Evolutionary conservation across 1,140 invertebrate species (phyloP).

Genomic region (Medauroidea extradentata): DNA sequence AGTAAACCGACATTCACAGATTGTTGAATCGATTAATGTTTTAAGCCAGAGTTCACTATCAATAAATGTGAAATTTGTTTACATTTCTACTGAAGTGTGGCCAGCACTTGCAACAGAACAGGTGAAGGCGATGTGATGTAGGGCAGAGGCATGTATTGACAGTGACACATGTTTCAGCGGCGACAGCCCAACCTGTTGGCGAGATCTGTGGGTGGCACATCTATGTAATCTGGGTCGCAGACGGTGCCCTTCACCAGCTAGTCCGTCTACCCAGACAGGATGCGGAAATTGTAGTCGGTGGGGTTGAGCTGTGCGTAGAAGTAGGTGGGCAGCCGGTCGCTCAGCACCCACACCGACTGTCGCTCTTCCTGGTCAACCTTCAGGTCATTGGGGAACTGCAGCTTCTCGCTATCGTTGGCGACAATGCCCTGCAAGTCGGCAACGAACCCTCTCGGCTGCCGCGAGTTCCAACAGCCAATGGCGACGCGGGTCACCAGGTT

Average conservation of each 20-base stretch:
- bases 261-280: constrained; percentile 56
- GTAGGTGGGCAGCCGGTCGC: constrained; percentile 68
- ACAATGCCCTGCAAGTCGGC: constrained; percentile 48
- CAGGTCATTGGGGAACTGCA: constrained; percentile 75
- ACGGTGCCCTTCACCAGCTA: constrained; percentile 59
- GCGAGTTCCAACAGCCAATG: constrained; percentile 74
- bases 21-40: too few relatives aligned
- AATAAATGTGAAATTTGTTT: too few relatives aligned
- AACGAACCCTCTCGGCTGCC: constrained; percentile 55
- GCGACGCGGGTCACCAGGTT: constrained; percentile 68
- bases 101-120: too few relatives aligned
- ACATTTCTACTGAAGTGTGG: too few relatives aligned
- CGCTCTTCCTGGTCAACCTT: constrained; percentile 62
- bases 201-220: neutral
- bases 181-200: neutral
- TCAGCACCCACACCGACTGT: constrained; percentile 69
- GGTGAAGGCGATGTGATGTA: too few relatives aligned
- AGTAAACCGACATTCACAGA: too few relatives aligned
- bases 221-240: constrained; percentile 54
- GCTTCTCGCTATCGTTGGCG: constrained; percentile 50
- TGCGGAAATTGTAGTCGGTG: constrained; percentile 64
- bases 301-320: constrained; percentile 61
- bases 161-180: too few relatives aligned
- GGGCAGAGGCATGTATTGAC: too few relatives aligned
- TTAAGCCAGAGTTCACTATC: too few relatives aligned